Conservation (phyloP, 2,113 vertebrate species). For the Pseudonaja textilis region DNA sequence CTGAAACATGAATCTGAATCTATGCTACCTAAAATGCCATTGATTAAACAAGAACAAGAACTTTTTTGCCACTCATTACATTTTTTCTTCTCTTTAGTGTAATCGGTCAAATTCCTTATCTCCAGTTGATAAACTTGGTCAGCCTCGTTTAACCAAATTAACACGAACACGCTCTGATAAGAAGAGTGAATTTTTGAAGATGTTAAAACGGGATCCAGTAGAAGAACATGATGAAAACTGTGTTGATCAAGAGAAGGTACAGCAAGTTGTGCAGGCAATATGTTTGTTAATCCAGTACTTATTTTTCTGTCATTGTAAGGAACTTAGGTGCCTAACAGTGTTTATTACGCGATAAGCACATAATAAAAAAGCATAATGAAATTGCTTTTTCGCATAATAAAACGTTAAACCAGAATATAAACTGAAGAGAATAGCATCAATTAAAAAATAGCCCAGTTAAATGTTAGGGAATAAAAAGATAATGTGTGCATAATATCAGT, state of each 20-base stretch:
- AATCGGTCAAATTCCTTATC: conserved; percentile 76
- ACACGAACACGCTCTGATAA: conserved; percentile 72
- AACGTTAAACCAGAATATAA: not conserved
- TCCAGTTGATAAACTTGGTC: conserved; percentile 73
- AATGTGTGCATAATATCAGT: not conserved
- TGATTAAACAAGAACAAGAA: not conserved
- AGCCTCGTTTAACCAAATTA: conserved; percentile 74
- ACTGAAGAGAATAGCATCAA: not conserved
- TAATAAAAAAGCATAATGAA: not conserved
- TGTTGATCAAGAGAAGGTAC: conserved; percentile 70
- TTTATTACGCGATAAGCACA: not conserved
- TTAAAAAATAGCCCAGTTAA: not conserved
- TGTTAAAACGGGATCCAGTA: conserved; percentile 69
- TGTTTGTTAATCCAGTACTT: not conserved
- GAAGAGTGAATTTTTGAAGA: conserved; percentile 79
- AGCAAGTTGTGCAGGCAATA: not conserved
- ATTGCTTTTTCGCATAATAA: not conserved
- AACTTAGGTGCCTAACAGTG: not conserved
- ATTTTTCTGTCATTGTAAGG: not conserved
- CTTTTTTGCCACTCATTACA: not conserved
- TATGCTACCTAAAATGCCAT: not conserved
- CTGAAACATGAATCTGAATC: not conserved
- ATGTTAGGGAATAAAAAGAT: not conserved
- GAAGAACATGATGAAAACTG: conserved; percentile 65
- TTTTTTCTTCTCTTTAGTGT: conserved; percentile 49